These are phyloP conservation scores for Scleropages formosus DNA, from an alignment of 2,797 vertebrate genomes.

Conservation along the genomic window DNA sequence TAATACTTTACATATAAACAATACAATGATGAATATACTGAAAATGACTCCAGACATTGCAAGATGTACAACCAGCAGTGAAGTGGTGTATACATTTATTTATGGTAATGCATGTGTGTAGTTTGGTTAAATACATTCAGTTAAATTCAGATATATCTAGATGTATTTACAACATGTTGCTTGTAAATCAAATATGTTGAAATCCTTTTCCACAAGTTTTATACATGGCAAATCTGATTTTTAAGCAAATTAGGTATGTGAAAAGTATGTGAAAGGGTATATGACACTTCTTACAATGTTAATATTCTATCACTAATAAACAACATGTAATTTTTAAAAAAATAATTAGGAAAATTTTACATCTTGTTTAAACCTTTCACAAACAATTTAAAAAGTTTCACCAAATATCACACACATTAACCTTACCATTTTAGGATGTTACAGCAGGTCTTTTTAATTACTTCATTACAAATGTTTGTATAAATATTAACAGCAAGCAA, in stretches of 20 bases:
- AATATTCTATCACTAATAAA: conserved; percentile 40
- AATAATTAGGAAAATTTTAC: conserved; percentile 57
- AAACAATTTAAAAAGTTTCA: conserved; percentile 65
- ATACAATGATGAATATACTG: no score
- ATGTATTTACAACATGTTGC: neutral
- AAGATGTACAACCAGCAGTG: neutral
- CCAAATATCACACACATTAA: conserved; percentile 28
- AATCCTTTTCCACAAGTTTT: neutral
- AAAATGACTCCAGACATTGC: no score
- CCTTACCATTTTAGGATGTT: conserved; percentile 10
- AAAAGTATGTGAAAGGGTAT: conserved; percentile 12
- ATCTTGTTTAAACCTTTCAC: conserved; percentile 67
- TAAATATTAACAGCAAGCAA: conserved; percentile 23
- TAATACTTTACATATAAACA: no score
- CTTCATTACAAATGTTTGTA: conserved; percentile 26
- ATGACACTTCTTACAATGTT: no score
- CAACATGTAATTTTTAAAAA: conserved; percentile 60
- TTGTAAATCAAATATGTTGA: conserved; percentile 4
- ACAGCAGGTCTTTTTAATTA: conserved; percentile 26
- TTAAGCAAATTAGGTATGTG: neutral
- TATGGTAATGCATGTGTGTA: neutral
- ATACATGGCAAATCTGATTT: neutral
- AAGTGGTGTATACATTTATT: conserved; percentile 19
- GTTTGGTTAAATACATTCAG: neutral
- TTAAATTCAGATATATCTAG: neutral